Evolutionary conservation across 1,140 invertebrate genomes (phyloP).

Genomic region (Leptinotarsa lineolata): DNA sequence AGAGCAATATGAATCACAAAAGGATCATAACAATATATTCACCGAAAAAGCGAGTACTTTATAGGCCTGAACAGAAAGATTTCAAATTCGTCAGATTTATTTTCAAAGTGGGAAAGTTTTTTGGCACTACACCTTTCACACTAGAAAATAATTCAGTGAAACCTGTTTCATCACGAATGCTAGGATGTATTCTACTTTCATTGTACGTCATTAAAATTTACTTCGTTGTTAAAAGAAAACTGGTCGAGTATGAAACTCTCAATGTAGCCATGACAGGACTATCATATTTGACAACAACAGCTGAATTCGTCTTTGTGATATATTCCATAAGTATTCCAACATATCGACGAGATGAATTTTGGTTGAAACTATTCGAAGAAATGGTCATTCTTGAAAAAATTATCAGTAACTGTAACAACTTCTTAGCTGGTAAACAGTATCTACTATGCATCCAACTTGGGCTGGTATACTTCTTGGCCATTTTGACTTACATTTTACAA

Average conservation of each 20-base stretch:
- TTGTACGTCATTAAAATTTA: not conserved
- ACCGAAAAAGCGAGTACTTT: not conserved
- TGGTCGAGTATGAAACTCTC: not conserved
- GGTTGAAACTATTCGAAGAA: not conserved
- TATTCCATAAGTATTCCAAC: not conserved
- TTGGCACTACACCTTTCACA: not conserved
- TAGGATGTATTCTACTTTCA: not conserved
- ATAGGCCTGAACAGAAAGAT: not conserved
- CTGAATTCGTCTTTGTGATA: not conserved
- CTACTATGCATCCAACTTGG: not conserved
- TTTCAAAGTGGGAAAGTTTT: not conserved
- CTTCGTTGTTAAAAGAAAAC: not conserved
- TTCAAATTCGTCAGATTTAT: not conserved
- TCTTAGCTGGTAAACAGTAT: not conserved
- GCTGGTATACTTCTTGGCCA: not conserved
- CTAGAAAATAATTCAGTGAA: not conserved
- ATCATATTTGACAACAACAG: not conserved
- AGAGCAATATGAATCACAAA: too few species aligned
- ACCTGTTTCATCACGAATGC: not conserved
- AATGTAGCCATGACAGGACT: not conserved
- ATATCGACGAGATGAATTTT: not conserved
- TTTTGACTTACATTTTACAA: not conserved
- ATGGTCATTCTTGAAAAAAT: not conserved
- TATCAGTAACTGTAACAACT: not conserved
- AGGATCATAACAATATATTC: not conserved